phyloP scores from a whole-genome alignment of 2,113 vertebrate species.

The Rhynchomys soricoides region DNA sequence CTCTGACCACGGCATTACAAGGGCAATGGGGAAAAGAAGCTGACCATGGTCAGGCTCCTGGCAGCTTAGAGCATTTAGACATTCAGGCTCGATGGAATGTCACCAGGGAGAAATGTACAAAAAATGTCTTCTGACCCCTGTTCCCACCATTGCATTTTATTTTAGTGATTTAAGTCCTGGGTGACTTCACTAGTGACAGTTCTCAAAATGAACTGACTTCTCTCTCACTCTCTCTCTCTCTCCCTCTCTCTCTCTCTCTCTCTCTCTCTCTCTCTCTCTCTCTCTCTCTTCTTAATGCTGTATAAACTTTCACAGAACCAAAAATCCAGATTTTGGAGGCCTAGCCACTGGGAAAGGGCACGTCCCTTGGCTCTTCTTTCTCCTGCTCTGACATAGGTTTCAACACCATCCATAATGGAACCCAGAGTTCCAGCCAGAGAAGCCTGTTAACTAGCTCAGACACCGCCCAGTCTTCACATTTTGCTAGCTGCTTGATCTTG shows the following conservation, averaged over 20 bases:
- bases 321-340: conserved; percentile 53
- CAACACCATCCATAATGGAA: not conserved
- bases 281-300: not conserved
- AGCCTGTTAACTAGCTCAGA: not conserved
- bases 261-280: not conserved
- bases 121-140: conserved; percentile 3
- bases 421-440: not conserved
- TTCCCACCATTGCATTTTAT: conserved; percentile 48
- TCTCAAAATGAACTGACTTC: conserved; percentile 51
- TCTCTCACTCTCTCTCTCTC: not conserved
- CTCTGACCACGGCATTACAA: not conserved
- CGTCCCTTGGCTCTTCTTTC: not conserved
- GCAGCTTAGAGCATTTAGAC: conserved; percentile 44
- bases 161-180: conserved; percentile 56
- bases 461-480: not conserved
- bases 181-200: conserved; percentile 53
- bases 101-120: conserved; percentile 30
- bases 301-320: conserved; percentile 18
- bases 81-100: not conserved
- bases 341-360: not conserved
- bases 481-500: conserved; percentile 2
- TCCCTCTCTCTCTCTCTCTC: not conserved
- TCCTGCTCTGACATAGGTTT: not conserved
- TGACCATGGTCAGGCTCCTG: not conserved
- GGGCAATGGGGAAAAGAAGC: not conserved